Evolutionary conservation across 2,888 invertebrate genomes (phyloP), one percentile per base, ranked within the genome.

Genomic region (Drosophila subsilvestris): DNA sequence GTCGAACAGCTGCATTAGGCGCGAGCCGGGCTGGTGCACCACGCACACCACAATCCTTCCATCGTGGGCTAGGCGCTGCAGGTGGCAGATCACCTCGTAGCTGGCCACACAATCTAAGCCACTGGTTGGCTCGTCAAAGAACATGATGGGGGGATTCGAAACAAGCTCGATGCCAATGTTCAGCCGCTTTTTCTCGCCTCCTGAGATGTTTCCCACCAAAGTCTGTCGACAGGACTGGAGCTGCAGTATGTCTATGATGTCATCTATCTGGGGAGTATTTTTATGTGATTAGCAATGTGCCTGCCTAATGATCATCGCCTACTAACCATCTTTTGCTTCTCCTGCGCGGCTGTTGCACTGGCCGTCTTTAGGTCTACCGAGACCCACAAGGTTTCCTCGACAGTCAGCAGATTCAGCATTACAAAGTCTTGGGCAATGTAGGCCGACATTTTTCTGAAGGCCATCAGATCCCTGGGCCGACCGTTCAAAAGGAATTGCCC

Each of bases 41-140:
- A 96, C 96, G 89, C 97, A 96, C 53, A 98, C 94, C 75, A 98
- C 95, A 6, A 97, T 97, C 76, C 97, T 93, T 1, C 98, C 98
- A 79, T 96, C 96, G 54, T 93, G 92, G 0, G 98, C 97, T 79
- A 98, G 92, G 58, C 95, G 93, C 90, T 96, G 96, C 63, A 98
- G 93, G 65, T 98, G 93, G 68, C 94, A 93, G 50, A 98, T 93
- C 89, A 97, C 95, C 91, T 97, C 97, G 90, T 95, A 96, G 63
- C 97, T 96, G 54, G 96, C 95, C 45, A 96, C 94, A 90, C 95
- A 95, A 90, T 97, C 97, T 80, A 97, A 90, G 27, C 97, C 97
- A 90, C 96, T 96, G 89, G 97, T 98, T 10, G 98, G 98, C 92
- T 98, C 98, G 92, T 98, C 98, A 77, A 98, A 95, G 91, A 98